These are phyloP conservation scores for Scaptomyza tumidula DNA, from an alignment of 2,888 invertebrate species.

Conservation along the genomic window DNA sequence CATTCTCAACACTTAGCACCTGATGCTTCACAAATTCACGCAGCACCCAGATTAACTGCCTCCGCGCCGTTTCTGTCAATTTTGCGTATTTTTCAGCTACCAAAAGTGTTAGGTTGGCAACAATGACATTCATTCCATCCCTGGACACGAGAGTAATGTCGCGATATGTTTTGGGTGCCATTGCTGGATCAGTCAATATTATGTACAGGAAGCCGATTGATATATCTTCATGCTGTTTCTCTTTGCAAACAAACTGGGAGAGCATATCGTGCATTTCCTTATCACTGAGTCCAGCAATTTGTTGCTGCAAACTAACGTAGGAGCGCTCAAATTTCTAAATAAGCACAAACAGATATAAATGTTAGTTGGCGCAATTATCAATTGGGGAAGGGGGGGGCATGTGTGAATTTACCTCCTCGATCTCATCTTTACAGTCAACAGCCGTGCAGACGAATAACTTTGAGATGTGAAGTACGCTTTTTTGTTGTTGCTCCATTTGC, in stretches of 20 bases:
- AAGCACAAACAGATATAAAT: constrained; percentile 80
- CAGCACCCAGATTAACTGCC: constrained; percentile 95
- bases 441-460: constrained; percentile 92
- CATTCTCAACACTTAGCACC: constrained; percentile 93
- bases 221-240: constrained; percentile 95
- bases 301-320: constrained; percentile 90
- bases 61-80: constrained; percentile 92
- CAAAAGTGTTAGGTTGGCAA: constrained; percentile 92
- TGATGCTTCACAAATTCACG: constrained; percentile 96
- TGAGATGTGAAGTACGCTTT: constrained; percentile 84
- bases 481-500: constrained; percentile 82
- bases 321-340: constrained; percentile 94
- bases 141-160: constrained; percentile 95
- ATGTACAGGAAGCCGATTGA: constrained; percentile 95
- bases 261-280: constrained; percentile 97
- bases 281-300: constrained; percentile 93
- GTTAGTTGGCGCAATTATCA: neutral
- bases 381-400: neutral
- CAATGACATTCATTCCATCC: constrained; percentile 93
- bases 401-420: constrained; percentile 90
- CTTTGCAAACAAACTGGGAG: constrained; percentile 94
- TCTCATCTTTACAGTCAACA: constrained; percentile 95
- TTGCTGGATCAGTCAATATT: constrained; percentile 92
- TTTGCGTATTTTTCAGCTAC: constrained; percentile 95
- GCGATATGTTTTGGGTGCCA: constrained; percentile 94